Evolutionary conservation across 2,888 invertebrate species (phyloP).

Genomic region (Sarcophaga variegata): DNA sequence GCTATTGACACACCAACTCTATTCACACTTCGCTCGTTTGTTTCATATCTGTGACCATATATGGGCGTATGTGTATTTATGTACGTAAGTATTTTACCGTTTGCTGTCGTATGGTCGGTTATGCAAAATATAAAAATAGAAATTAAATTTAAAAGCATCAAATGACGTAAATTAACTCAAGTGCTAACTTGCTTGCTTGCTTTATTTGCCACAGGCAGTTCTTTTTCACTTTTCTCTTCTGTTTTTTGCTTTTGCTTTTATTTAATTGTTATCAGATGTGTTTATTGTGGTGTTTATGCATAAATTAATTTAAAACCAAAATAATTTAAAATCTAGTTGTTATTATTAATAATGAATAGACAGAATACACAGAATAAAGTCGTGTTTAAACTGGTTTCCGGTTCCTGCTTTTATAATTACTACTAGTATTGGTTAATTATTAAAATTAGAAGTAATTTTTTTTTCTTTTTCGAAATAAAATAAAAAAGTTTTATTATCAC

Average conservation of each 20-base stretch:
- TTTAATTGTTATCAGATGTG: neutral
- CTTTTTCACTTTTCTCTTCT: no score
- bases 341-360: no score
- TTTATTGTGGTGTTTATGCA: conserved; percentile 14
- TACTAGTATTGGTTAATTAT: neutral
- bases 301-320: conserved; percentile 45
- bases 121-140: conserved; percentile 26
- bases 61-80: neutral
- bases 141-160: conserved; percentile 46
- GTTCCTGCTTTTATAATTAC: neutral
- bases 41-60: neutral
- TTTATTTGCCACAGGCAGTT: no score
- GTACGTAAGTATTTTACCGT: neutral
- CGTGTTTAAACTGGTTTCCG: conserved; percentile 6
- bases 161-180: conserved; percentile 62
- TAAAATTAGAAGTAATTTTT: no score
- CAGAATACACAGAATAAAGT: no score
- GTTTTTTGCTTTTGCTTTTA: conserved; percentile 18
- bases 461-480: no score
- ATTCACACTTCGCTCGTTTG: conserved; percentile 30
- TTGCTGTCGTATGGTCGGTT: conserved; percentile 1
- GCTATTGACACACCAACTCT: conserved; percentile 36
- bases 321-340: conserved; percentile 23
- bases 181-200: conserved; percentile 29
- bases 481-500: no score